Base-by-base conservation (phyloP, 30 jellyfish, hydroid and myxozoan species). In the Sanderia malayensis region DNA sequence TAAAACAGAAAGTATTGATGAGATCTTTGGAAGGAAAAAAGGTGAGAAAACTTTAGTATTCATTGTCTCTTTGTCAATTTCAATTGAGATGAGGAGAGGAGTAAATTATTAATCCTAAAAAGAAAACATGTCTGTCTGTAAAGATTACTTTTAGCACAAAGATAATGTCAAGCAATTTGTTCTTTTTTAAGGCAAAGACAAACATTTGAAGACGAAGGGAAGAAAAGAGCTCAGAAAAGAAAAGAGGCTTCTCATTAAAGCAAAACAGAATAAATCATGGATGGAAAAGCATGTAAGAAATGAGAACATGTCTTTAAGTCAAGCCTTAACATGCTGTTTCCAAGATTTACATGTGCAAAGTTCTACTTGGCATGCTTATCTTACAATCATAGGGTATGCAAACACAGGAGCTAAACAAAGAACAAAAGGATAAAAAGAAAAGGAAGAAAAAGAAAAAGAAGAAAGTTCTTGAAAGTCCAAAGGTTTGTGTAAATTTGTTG, bases 171-270 rank as follows among this genome's bases (percentile, higher is more conserved):
- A 37, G 52, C 6, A 37, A 4, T 37, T 37, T 37, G 10, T 4
- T 37, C 52, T 37, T 37, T 37, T 4, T 37, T 37, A 37, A 37
- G 52, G 52, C 13, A 37, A 37, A 37, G 52, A 19, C 4, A 49
- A 49, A 19, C 64, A 15, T 13, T 70, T 31, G 1, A 78, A 67
- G 32, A 11, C 37, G 18, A 78, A 66, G 53, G 34, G 70, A 27
- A 78, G 89, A 66, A 78, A 65, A 65, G 80, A 53, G 28, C 53
- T 78, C 18, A 66, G 89, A 41, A 78, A 78, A 66, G 89, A 78
- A 44, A 78, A 59, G 31, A 78, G 89, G 45, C 58, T 18, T 25
- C 72, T 64, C 53, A 41, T 15, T 17, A 78, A 78, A 44, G 67
- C 89, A 49, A 78, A 78, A 28, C 89, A 78, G 55, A 52, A 78